A percentile compares a stretch with the other conserved stretches of the same genome.
These are phyloP conservation scores for Tenthredo mesomela DNA, from an alignment of 2,888 invertebrate species.

Conservation along the genomic window DNA sequence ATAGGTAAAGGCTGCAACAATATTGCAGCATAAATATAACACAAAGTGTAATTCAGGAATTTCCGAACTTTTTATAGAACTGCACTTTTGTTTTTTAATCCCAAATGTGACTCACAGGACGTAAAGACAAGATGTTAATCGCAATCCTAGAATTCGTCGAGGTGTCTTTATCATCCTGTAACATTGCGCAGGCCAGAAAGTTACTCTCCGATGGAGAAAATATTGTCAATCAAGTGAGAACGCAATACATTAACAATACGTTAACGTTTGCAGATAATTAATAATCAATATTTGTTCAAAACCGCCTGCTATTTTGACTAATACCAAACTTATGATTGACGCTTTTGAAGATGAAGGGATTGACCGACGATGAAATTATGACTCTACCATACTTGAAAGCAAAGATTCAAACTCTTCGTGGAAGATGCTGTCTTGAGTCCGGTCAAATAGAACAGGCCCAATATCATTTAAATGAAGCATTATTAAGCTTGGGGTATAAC, in stretches of 20 bases:
- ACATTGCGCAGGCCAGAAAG: slow-evolving; percentile 81
- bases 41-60: background rate
- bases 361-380: slow-evolving; percentile 68
- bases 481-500: slow-evolving; percentile 74
- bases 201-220: slow-evolving; percentile 79
- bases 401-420: slow-evolving; percentile 77
- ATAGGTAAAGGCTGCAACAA: slow-evolving; percentile 76
- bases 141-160: slow-evolving; percentile 82
- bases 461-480: slow-evolving; percentile 71
- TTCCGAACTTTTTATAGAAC: too few relatives aligned
- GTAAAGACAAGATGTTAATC: slow-evolving; percentile 79
- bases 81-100: background rate
- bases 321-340: background rate
- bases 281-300: background rate
- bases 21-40: background rate
- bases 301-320: background rate
- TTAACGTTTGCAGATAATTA: background rate
- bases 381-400: slow-evolving; percentile 74
- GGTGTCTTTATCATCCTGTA: slow-evolving; percentile 80
- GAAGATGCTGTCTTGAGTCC: slow-evolving; percentile 75
- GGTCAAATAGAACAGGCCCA: slow-evolving; percentile 76
- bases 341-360: slow-evolving; percentile 61
- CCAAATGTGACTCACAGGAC: slow-evolving; percentile 70
- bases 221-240: slow-evolving; percentile 64
- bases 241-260: background rate